These are phyloP conservation scores for Anoura caudifer DNA, from an alignment of 2,113 vertebrate genomes.

Conservation along the genomic window DNA sequence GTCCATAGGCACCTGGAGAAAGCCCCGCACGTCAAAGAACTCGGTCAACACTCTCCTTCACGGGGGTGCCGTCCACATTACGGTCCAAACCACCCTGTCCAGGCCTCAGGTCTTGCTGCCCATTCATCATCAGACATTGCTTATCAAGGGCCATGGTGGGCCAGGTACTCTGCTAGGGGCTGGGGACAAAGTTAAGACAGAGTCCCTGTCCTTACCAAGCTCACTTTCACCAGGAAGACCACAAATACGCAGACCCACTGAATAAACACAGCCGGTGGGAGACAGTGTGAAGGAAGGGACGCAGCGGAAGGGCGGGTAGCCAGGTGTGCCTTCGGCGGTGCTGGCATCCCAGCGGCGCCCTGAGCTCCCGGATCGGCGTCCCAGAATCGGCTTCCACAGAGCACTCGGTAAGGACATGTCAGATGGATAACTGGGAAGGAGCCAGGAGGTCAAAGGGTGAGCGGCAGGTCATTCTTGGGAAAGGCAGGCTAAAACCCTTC, in stretches of 20 bases:
- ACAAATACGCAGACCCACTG: background rate
- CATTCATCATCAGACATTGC: background rate
- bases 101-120: background rate
- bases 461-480: background rate
- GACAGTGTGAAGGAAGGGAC: rapidly evolving
- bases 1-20: background rate
- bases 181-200: background rate
- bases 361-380: background rate
- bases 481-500: background rate
- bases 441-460: background rate
- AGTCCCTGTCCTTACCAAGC: background rate
- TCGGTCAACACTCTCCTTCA: background rate
- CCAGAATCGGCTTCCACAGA: background rate
- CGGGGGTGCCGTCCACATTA: background rate
- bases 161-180: background rate
- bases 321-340: too few species aligned
- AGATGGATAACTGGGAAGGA: background rate
- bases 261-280: background rate
- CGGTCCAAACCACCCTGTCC: background rate
- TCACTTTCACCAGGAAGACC: background rate
- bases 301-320: rapidly evolving
- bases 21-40: background rate
- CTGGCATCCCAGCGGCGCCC: background rate
- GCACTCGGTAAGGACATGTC: rapidly evolving
- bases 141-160: background rate